Percentiles rank a stretch among this genome's conserved stretches.
phyloP scores from a whole-genome alignment of 2,797 vertebrate species.

The Poecilia picta region DNA sequence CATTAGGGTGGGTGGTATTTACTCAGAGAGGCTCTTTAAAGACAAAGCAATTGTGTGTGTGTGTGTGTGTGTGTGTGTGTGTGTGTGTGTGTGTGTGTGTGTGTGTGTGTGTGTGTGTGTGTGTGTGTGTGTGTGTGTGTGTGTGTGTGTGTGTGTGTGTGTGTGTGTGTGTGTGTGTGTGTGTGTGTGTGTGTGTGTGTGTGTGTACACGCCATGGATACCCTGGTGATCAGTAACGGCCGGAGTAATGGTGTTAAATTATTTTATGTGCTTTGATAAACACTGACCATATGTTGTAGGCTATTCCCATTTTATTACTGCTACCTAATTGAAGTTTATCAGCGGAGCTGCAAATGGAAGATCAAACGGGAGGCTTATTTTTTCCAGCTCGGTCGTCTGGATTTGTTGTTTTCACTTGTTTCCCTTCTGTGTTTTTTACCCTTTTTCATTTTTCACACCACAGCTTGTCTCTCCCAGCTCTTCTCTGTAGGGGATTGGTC shows the following conservation, averaged over 20 bases:
- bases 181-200: no score
- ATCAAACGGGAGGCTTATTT: conserved; percentile 52
- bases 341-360: conserved; percentile 24
- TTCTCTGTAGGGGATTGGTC: conserved; percentile 68
- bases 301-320: conserved; percentile 4
- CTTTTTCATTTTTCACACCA: conserved; percentile 41
- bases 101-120: no score
- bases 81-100: no score
- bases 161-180: no score
- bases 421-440: conserved; percentile 48
- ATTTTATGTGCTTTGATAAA: conserved; percentile 21
- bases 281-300: conserved; percentile 1
- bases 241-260: conserved; percentile 43
- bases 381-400: conserved; percentile 31
- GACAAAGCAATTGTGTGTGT: conserved; percentile 40
- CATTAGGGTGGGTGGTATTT: conserved; percentile 35
- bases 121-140: no score
- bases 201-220: conserved; percentile 13
- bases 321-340: conserved; percentile 30
- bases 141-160: no score
- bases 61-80: no score
- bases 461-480: conserved; percentile 56
- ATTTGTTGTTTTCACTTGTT: conserved; percentile 42
- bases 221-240: conserved; percentile 39
- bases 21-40: conserved; percentile 32